These are phyloP conservation scores for Phycodurus eques DNA, from an alignment of 2,113 vertebrate species.

Conservation along the genomic window DNA sequence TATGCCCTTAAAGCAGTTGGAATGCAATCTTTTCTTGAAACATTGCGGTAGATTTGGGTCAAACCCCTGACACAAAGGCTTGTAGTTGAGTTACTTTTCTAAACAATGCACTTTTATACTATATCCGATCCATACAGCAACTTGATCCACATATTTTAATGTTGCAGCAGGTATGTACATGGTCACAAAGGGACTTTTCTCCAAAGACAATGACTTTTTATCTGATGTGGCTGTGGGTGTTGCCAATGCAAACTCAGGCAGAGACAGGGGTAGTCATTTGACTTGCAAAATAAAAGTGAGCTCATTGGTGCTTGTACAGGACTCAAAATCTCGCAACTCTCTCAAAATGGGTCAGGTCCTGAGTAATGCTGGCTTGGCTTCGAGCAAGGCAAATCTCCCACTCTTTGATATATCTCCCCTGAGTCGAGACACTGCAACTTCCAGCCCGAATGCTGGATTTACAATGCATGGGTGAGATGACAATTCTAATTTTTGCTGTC, in stretches of 20 bases:
- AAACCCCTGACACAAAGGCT: neutral
- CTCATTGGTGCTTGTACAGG: neutral
- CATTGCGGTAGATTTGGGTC: neutral
- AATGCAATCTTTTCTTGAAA: constrained; percentile 1
- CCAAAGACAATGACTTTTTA: neutral
- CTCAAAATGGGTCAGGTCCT: neutral
- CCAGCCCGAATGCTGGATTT: no score
- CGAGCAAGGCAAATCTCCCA: neutral
- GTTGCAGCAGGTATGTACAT: neutral
- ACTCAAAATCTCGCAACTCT: neutral
- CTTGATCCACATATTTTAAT: neutral
- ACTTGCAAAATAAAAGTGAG: constrained; percentile 29
- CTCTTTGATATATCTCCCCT: no score
- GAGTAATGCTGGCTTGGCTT: neutral
- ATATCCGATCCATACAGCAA: neutral
- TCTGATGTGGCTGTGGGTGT: constrained; percentile 3
- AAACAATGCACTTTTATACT: neutral
- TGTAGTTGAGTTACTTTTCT: neutral
- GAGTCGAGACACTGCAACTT: no score
- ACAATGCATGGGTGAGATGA: no score
- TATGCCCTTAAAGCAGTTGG: neutral
- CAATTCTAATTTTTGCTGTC: no score
- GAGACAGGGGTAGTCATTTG: neutral
- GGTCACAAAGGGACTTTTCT: neutral
- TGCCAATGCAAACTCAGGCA: constrained; percentile 3